phyloP scores from a whole-genome alignment of 2,888 invertebrate genomes.

The Tigriopus californicus region DNA sequence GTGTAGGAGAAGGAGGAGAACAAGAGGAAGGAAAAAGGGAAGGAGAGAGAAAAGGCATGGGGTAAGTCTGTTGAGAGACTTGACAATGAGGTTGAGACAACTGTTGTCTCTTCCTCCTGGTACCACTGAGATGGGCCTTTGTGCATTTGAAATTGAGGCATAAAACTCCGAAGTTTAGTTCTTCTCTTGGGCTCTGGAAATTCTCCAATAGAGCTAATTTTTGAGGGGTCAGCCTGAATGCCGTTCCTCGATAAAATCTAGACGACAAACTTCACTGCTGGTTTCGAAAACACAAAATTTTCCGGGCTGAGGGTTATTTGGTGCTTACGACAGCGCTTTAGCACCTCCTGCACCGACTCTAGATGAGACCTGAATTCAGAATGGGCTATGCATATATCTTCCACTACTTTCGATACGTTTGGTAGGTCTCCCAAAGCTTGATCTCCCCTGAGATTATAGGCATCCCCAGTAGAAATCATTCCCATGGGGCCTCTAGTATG shows the following conservation, averaged over 20 bases:
- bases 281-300: not conserved
- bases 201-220: not conserved
- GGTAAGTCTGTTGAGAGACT: too few species aligned
- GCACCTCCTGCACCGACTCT: not conserved
- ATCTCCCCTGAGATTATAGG: slow-evolving; percentile 10
- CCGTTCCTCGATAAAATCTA: not conserved
- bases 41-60: too few species aligned
- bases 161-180: too few species aligned
- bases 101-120: too few species aligned
- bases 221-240: too few species aligned
- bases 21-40: too few species aligned
- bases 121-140: too few species aligned
- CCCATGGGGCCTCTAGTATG: slow-evolving; percentile 13
- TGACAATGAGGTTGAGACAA: too few species aligned
- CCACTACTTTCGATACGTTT: slow-evolving; percentile 10
- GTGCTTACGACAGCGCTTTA: not conserved
- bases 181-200: not conserved
- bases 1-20: too few species aligned
- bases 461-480: slow-evolving; percentile 9
- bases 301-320: slow-evolving; percentile 1
- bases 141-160: too few species aligned
- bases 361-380: not conserved
- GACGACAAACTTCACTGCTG: not conserved
- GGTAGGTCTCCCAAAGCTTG: slow-evolving; percentile 5
- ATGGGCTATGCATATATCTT: not conserved